Evolutionary conservation across 2,888 invertebrate species (phyloP).

Genomic region (Agonopterix alstromeriana): DNA sequence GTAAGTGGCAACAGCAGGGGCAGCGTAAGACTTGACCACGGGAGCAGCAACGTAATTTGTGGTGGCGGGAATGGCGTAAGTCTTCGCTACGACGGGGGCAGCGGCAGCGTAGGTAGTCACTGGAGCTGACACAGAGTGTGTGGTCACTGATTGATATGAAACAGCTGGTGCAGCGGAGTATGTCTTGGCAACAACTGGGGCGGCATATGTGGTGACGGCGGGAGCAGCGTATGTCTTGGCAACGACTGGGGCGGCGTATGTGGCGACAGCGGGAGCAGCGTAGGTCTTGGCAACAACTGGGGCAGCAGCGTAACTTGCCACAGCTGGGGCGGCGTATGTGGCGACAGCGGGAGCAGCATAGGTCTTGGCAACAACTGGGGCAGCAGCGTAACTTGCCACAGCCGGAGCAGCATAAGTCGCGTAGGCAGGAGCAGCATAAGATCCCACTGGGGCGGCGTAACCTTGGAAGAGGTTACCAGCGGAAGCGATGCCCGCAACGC

Average conservation of each 20-base stretch:
- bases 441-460: conserved; percentile 59
- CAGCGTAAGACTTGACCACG: conserved; percentile 3
- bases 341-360: conserved; percentile 29
- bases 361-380: conserved; percentile 12
- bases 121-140: conserved; percentile 18
- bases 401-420: conserved; percentile 23
- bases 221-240: conserved; percentile 33
- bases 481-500: conserved; percentile 76
- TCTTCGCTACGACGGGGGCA: conserved; percentile 24
- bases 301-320: conserved; percentile 22
- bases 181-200: conserved; percentile 15
- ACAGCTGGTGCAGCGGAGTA: conserved; percentile 6
- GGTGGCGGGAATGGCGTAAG: conserved; percentile 14
- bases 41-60: conserved; percentile 21
- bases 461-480: conserved; percentile 73
- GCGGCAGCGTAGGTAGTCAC: conserved; percentile 36
- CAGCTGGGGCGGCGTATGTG: conserved; percentile 14
- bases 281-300: conserved; percentile 32
- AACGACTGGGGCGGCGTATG: conserved; percentile 57
- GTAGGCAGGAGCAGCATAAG: conserved; percentile 22
- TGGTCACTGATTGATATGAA: conserved; percentile 8
- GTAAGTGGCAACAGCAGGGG: conserved; percentile 40
- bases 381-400: conserved; percentile 13
- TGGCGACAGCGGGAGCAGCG: conserved; percentile 18
- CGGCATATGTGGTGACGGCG: conserved; percentile 14